A percentile compares a stretch with the other conserved stretches of the same genome.
phyloP scores from a whole-genome alignment of 2,888 invertebrate species.

The Gerosis bhagava region DNA sequence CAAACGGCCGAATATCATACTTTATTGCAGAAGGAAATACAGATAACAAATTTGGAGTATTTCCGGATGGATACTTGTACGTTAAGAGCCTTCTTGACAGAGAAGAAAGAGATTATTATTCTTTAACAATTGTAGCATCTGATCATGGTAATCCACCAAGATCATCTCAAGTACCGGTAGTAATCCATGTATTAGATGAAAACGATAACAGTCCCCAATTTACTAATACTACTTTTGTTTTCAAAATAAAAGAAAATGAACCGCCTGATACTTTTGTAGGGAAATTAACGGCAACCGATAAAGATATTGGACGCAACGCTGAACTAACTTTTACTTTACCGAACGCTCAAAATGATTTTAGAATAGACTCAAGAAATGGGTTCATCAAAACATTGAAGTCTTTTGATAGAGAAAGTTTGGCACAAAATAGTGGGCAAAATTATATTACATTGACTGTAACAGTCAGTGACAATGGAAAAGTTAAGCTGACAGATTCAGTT shows the following conservation, averaged over 20 bases:
- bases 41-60: conserved; percentile 94
- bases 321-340: conserved; percentile 93
- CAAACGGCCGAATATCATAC: conserved; percentile 91
- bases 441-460: conserved; percentile 92
- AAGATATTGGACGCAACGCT: conserved; percentile 95
- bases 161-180: conserved; percentile 94
- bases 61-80: conserved; percentile 96
- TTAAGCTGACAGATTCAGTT: conserved; percentile 91
- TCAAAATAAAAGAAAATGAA: conserved; percentile 94
- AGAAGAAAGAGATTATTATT: conserved; percentile 95
- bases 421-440: conserved; percentile 89
- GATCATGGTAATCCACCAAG: conserved; percentile 91
- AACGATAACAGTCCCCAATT: conserved; percentile 98
- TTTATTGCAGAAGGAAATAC: conserved; percentile 93
- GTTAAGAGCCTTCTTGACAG: conserved; percentile 93
- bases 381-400: conserved; percentile 92
- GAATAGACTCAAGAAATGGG: conserved; percentile 94
- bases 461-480: conserved; percentile 92
- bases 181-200: conserved; percentile 96
- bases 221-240: conserved; percentile 94
- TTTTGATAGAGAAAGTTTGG: conserved; percentile 94
- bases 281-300: conserved; percentile 93
- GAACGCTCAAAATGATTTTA: conserved; percentile 90
- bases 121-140: conserved; percentile 91
- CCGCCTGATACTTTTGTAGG: conserved; percentile 96